Percentiles rank a stretch among this genome's conserved stretches.
Conservation (phyloP, 2,113 vertebrate genomes). For the Pedetes capensis region DNA sequence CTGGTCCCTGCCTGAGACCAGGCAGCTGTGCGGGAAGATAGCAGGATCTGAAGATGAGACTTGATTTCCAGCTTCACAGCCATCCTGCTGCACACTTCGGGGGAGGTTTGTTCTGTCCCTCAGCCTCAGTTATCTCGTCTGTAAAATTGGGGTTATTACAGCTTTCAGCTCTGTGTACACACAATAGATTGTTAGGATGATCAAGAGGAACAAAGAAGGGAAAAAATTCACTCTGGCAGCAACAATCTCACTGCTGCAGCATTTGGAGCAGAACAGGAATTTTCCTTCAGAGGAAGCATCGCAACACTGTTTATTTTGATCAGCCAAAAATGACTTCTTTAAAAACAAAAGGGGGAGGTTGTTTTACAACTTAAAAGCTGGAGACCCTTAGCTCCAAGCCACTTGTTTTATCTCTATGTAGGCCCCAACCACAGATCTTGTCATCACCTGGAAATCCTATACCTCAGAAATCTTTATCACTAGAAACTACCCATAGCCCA, state of each 20-base stretch:
- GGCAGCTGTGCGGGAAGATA: no score
- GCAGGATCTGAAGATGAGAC: background rate
- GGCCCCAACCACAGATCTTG: background rate
- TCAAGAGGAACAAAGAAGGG: constrained; percentile 36
- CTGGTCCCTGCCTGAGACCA: background rate
- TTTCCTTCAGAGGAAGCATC: background rate
- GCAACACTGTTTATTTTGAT: background rate
- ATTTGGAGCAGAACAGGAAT: background rate
- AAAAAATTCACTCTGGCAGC: constrained; percentile 20
- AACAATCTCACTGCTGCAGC: background rate
- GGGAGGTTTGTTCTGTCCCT: background rate
- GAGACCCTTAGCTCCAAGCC: background rate
- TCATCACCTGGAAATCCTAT: background rate
- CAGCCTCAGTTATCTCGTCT: background rate
- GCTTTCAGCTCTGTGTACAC: background rate
- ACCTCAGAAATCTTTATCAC: background rate
- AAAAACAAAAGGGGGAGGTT: constrained; percentile 23
- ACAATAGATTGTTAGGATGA: constrained; percentile 12
- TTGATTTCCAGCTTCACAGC: background rate
- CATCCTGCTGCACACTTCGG: background rate
- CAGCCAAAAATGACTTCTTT: constrained; percentile 4
- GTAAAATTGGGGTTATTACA: constrained; percentile 7
- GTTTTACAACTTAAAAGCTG: background rate
- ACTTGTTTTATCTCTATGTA: background rate
- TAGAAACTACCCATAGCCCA: background rate